Base-by-base conservation (phyloP, 2,113 vertebrate species). In the Amazona guildingii region DNA sequence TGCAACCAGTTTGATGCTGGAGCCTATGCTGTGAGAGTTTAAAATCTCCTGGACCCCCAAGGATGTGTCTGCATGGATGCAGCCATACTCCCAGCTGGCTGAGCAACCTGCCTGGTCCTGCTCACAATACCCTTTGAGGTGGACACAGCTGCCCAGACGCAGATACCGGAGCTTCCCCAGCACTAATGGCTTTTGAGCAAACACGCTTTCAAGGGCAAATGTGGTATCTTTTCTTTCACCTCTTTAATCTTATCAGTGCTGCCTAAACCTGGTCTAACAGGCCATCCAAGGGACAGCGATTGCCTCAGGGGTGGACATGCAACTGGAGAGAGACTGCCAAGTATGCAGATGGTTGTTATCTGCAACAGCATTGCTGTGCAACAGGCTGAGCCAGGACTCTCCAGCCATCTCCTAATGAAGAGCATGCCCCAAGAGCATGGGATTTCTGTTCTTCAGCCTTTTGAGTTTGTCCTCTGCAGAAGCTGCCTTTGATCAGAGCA, bases 341-440 rank as follows among this genome's bases (percentile, higher is more conserved):
- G 90, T 33, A 88, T 95, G 95, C 96, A 94, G 94, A 83, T 95
- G 94, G 91, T 69, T 92, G 93, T 95, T 97, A 96, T 96, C 95
- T 96, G 69, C 83, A 84, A 7, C 89, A 73, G 70, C 93, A 91
- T 12, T 86, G 88, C 96, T 84, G 95, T 57, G 92, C 94, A 89
- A 82, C 92, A 77, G 78, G 90, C 92, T 39, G 54, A 63, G 68
- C 67, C 0, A 6, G n/a, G 75, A 41, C 35, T 92, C 77, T 28
- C 31, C 1, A 0, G 78, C 49, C 82, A 27, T 13, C 59, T 89
- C 74, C 76, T 14, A 31, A 63, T 55, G 55, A 80, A 87, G 78
- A 62, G 51, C 49, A 6, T 5, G 18, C 35, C 83, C 57, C 75
- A 57, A 44, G 15, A 85, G n/a, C 3, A 0, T 4, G n/a, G 44